Percentiles rank a stretch among this genome's conserved stretches.
phyloP scores from a whole-genome alignment of 2,888 invertebrate species.

The Morpho deidamia region DNA sequence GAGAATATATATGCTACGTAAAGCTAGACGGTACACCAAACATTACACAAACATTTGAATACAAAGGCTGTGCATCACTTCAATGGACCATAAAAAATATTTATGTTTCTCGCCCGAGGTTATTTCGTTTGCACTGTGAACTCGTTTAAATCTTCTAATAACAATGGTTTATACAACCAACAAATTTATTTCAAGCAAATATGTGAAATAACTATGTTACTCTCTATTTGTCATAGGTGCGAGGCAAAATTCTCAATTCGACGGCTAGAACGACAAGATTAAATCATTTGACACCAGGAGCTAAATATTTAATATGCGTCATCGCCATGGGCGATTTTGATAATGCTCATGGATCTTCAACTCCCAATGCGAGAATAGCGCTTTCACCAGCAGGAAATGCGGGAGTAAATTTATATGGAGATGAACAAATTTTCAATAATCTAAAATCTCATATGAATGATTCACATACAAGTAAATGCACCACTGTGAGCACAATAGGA shows the following conservation, averaged over 20 bases:
- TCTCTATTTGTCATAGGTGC: slow-evolving; percentile 74
- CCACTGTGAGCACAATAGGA: slow-evolving; percentile 86
- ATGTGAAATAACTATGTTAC: slow-evolving; percentile 2
- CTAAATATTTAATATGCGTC: slow-evolving; percentile 91
- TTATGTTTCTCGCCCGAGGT: slow-evolving; percentile 67
- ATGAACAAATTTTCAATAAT: slow-evolving; percentile 76
- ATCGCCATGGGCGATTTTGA: slow-evolving; percentile 87
- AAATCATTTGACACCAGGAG: slow-evolving; percentile 86
- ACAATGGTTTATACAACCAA: slow-evolving; percentile 42
- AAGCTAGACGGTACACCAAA: slow-evolving; percentile 38
- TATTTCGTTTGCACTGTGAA: slow-evolving; percentile 56
- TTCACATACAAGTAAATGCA: slow-evolving; percentile 86
- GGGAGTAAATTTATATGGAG: slow-evolving; percentile 71
- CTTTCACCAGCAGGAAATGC: slow-evolving; percentile 51
- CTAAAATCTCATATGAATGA: slow-evolving; percentile 74
- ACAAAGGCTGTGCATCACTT: slow-evolving; percentile 75
- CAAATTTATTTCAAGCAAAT: slow-evolving; percentile 39
- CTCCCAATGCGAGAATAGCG: slow-evolving; percentile 74
- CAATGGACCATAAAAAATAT: slow-evolving; percentile 77
- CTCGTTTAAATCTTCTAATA: slow-evolving; percentile 64
- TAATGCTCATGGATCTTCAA: slow-evolving; percentile 62
- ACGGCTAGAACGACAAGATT: slow-evolving; percentile 86
- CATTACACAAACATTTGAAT: slow-evolving; percentile 73
- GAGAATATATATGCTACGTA: slow-evolving; percentile 14
- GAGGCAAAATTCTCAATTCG: slow-evolving; percentile 86